Evolutionary conservation across 1,140 invertebrate genomes (phyloP).

Genomic region (Brachystomella parvula): DNA sequence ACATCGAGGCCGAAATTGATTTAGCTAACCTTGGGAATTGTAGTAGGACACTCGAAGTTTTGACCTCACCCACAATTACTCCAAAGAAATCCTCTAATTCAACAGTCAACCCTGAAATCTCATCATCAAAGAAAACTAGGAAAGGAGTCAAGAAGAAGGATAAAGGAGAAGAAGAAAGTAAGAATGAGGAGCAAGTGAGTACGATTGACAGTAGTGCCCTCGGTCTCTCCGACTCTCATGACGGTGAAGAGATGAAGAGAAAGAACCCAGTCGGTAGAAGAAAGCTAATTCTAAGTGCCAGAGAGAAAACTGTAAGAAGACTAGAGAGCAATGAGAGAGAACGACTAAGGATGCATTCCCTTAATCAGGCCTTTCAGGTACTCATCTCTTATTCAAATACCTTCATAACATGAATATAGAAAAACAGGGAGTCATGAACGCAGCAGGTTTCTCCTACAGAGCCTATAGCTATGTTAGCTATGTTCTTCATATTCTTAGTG

Average conservation of each 20-base stretch:
- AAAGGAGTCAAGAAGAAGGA: not conserved
- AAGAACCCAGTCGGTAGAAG: slow-evolving; percentile 37
- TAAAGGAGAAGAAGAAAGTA: not conserved
- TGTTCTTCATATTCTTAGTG: too few relatives aligned
- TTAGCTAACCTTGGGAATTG: not conserved
- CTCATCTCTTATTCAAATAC: slow-evolving; percentile 14
- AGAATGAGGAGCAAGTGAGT: slow-evolving; percentile 8
- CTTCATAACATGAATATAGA: too few relatives aligned
- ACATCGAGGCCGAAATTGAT: slow-evolving; percentile 22
- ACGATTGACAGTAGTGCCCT: slow-evolving; percentile 4
- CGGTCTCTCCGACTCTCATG: slow-evolving; percentile 5
- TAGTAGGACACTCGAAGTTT: not conserved
- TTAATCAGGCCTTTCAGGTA: slow-evolving; percentile 55
- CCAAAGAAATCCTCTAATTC: not conserved
- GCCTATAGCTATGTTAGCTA: too few relatives aligned
- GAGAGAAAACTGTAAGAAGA: slow-evolving; percentile 52
- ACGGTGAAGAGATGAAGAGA: slow-evolving; percentile 24
- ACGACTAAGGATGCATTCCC: slow-evolving; percentile 53
- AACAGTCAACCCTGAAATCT: not conserved
- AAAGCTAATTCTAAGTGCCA: slow-evolving; percentile 35
- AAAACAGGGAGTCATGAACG: too few relatives aligned
- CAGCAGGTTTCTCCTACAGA: too few relatives aligned
- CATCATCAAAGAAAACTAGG: not conserved
- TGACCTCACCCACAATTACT: not conserved
- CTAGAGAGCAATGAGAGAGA: slow-evolving; percentile 56